Conservation (phyloP, 92 coral and sea anemone species). For the Hydrozoanthus gracilis region DNA sequence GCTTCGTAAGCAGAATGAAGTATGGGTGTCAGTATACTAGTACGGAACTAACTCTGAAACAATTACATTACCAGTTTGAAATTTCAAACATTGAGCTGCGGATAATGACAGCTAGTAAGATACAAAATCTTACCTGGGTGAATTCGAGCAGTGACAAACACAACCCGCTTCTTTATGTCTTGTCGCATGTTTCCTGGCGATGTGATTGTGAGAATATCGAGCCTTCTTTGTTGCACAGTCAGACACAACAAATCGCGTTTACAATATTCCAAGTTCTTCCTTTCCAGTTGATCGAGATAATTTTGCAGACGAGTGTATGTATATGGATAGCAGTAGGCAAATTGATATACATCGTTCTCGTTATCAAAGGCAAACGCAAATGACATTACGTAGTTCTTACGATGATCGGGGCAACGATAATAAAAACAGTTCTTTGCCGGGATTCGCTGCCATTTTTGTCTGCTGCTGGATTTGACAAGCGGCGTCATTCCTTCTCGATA, state of each 20-base stretch:
- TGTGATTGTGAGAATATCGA: conserved; percentile 91
- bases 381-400: conserved; percentile 96
- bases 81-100: too few species aligned
- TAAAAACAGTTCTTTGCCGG: conserved; percentile 97
- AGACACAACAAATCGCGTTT: conserved; percentile 85
- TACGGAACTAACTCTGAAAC: too few species aligned
- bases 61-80: neutral
- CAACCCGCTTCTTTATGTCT: conserved; percentile 77
- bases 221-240: conserved; percentile 90
- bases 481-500: conserved; percentile 99
- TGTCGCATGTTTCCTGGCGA: conserved; percentile 78
- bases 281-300: conserved; percentile 83
- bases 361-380: conserved; percentile 97
- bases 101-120: too few species aligned
- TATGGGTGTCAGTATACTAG: too few species aligned
- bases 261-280: conserved; percentile 70
- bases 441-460: conserved; percentile 98
- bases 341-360: conserved; percentile 94
- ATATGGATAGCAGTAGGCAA: conserved; percentile 97
- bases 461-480: conserved; percentile 91
- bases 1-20: too few species aligned
- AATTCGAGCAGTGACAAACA: conserved; percentile 94
- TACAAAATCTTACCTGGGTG: conserved; percentile 80
- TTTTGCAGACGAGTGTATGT: conserved; percentile 93
- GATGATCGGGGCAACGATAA: conserved; percentile 98